Conservation (phyloP, 1,140 invertebrate genomes). For the Trypoxylus dichotomus region DNA sequence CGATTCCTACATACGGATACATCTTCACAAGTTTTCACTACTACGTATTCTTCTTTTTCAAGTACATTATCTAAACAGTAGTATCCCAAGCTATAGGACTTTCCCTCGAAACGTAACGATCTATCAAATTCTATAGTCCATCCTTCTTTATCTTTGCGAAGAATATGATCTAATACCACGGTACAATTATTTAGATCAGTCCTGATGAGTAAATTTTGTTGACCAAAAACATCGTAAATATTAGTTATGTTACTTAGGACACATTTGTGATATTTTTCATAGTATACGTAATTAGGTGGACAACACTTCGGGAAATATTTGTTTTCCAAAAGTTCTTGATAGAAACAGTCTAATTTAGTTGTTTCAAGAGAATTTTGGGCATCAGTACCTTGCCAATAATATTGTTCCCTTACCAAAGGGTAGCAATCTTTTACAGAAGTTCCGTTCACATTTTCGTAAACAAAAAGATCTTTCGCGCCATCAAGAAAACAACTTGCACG, state of each 20-base stretch:
- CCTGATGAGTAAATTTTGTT: not conserved
- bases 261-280: constrained; percentile 1
- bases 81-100: not conserved
- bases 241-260: not conserved
- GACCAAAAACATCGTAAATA: not conserved
- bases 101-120: not conserved
- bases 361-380: not conserved
- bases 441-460: not conserved
- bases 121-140: not conserved
- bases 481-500: not conserved
- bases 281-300: not conserved
- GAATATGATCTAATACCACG: not conserved
- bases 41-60: not conserved
- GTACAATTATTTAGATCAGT: not conserved
- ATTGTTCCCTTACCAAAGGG: not conserved
- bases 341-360: not conserved
- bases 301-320: constrained; percentile 28
- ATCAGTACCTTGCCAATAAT: not conserved
- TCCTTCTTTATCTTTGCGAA: not conserved
- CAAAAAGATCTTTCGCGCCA: not conserved
- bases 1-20: not conserved
- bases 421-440: not conserved
- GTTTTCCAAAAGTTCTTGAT: not conserved
- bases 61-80: not conserved
- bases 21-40: not conserved